Percentiles rank a stretch among this genome's conserved stretches.
phyloP scores from a whole-genome alignment of 2,113 vertebrate genomes.

The Podiceps cristatus region DNA sequence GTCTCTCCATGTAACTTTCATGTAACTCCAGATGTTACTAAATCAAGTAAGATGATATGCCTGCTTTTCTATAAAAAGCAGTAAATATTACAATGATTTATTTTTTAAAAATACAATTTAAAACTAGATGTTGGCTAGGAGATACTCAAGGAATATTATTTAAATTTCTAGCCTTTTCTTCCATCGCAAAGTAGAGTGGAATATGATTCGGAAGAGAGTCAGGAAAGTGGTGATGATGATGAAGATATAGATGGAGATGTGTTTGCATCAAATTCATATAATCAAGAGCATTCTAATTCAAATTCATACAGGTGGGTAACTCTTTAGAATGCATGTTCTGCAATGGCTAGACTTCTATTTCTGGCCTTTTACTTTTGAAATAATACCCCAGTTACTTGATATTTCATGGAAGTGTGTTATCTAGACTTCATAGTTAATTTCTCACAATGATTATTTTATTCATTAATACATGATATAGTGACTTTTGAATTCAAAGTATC shows the following conservation, averaged over 20 bases:
- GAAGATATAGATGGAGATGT: constrained; percentile 79
- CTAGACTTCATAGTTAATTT: neutral
- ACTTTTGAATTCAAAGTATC: neutral
- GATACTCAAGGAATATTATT: neutral
- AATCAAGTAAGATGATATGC: neutral
- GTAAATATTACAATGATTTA: neutral
- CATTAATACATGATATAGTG: neutral
- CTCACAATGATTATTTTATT: neutral
- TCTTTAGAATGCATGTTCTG: neutral
- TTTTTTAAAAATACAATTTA: neutral
- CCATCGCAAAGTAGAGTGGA: constrained; percentile 83
- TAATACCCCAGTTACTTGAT: neutral
- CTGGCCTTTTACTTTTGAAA: neutral
- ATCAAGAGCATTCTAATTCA: constrained; percentile 92
- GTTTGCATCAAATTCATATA: constrained; percentile 79
- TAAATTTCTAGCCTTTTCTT: constrained; percentile 84
- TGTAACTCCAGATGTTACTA: neutral
- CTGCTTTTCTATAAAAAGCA: neutral
- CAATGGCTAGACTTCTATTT: neutral
- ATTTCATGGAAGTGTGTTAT: neutral
- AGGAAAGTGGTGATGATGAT: constrained; percentile 85
- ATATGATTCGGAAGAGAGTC: constrained; percentile 96
- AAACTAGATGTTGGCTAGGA: neutral
- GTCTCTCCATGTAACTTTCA: neutral
- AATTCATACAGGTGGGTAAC: constrained; percentile 92